Evolutionary conservation across 2,888 invertebrate genomes (phyloP).

Genomic region (Atherix ibis): DNA sequence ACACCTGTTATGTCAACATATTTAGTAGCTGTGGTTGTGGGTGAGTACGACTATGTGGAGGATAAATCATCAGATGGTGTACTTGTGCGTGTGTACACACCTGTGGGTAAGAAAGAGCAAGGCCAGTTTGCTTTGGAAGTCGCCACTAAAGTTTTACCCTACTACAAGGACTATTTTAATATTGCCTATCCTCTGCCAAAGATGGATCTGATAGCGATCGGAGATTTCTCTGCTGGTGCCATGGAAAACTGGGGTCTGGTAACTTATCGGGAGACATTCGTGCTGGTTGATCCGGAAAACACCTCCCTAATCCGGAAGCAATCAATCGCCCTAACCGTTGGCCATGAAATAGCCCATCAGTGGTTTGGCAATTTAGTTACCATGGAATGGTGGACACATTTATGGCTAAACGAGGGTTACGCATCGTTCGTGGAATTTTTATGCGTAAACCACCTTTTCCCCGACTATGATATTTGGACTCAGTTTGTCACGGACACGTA

Average conservation of each 20-base stretch:
- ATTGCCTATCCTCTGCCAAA: conserved; percentile 92
- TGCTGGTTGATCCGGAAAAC: conserved; percentile 79
- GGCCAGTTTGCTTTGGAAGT: conserved; percentile 85
- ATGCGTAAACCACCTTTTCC: conserved; percentile 82
- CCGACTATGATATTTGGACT: conserved; percentile 93
- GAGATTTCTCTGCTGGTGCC: conserved; percentile 88
- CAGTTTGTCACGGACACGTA: conserved; percentile 87
- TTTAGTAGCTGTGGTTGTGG: conserved; percentile 83
- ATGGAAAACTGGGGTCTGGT: conserved; percentile 98
- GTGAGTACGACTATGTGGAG: conserved; percentile 90
- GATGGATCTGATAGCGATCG: conserved; percentile 90
- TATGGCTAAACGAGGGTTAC: conserved; percentile 94
- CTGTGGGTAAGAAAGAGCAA: conserved; percentile 81
- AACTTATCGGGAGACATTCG: conserved; percentile 82
- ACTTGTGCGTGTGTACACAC: conserved; percentile 67
- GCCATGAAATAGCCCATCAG: conserved; percentile 91
- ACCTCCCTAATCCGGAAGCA: conserved; percentile 74
- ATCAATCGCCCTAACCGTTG: conserved; percentile 74
- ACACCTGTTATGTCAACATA: conserved; percentile 95
- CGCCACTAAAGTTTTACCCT: conserved; percentile 80
- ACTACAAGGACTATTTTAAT: conserved; percentile 88
- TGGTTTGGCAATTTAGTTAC: conserved; percentile 98
- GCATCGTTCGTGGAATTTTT: conserved; percentile 92
- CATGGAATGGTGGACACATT: conserved; percentile 97
- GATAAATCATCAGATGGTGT: conserved; percentile 68